Evolutionary conservation across 2,113 vertebrate species (phyloP).

Genomic region (Cephalopterus ornatus): DNA sequence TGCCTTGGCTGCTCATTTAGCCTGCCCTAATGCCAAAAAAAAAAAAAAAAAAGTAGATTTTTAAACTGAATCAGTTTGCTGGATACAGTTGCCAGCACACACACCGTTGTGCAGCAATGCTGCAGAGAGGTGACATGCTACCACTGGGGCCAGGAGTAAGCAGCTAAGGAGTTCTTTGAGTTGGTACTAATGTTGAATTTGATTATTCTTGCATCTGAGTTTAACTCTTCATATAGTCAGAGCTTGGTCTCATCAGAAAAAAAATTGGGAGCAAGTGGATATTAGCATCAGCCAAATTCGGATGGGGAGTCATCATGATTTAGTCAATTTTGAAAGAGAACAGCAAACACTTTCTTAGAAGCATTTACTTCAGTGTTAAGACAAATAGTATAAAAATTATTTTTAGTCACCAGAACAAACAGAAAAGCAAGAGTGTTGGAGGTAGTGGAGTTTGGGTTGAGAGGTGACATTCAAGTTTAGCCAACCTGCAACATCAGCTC

Average conservation of each 20-base stretch:
- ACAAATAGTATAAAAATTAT: neutral
- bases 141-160: neutral
- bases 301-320: neutral
- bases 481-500: neutral
- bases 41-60: neutral
- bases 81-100: neutral
- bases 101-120: neutral
- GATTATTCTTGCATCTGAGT: neutral
- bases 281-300: neutral
- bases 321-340: neutral
- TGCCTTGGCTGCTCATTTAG: neutral
- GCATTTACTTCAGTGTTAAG: neutral
- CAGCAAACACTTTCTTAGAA: neutral
- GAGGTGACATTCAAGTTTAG: neutral
- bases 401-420: neutral
- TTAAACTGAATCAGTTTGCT: neutral
- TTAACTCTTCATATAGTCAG: neutral
- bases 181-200: neutral
- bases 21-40: neutral
- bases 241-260: neutral
- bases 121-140: neutral
- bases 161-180: neutral
- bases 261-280: neutral
- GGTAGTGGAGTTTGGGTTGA: neutral
- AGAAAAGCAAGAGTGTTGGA: neutral